Conservation (phyloP, 2,888 invertebrate species). For the Xestoiulus laeticollis region DNA sequence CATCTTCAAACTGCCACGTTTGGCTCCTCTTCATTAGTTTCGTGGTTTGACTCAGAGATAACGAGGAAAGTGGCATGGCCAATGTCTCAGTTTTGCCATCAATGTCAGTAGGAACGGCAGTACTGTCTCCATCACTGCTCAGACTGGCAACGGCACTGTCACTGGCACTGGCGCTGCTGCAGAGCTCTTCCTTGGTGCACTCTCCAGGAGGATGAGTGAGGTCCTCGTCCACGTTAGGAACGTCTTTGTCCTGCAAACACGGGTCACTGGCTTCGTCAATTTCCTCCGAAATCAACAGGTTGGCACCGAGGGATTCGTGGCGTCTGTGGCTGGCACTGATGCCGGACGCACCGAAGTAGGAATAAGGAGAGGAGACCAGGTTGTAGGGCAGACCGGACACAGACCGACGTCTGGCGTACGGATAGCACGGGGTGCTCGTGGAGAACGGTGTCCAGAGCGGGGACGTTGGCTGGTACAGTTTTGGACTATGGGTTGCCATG, state of each 20-base stretch:
- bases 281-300: constrained; percentile 50
- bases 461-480: constrained; percentile 51
- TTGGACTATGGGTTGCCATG: constrained; percentile 19
- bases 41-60: constrained; percentile 49
- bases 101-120: constrained; percentile 56
- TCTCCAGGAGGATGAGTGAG: constrained; percentile 59
- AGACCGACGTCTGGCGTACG: constrained; percentile 65
- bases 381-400: constrained; percentile 61
- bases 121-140: constrained; percentile 55
- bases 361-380: constrained; percentile 61
- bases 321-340: background rate
- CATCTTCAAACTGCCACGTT: constrained; percentile 58
- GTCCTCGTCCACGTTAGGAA: constrained; percentile 5
- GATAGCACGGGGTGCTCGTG: constrained; percentile 57
- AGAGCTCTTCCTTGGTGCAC: constrained; percentile 67
- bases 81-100: constrained; percentile 53
- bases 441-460: constrained; percentile 56
- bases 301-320: constrained; percentile 50
- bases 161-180: constrained; percentile 58
- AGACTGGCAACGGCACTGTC: constrained; percentile 62
- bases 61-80: constrained; percentile 55
- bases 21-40: constrained; percentile 56
- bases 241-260: background rate
- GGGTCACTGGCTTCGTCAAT: constrained; percentile 41
- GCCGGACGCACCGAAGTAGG: constrained; percentile 58